Percentiles rank a stretch among this genome's conserved stretches.
These are phyloP conservation scores for Hephaestus fuliginosus DNA, from an alignment of 2,797 vertebrate genomes.

Conservation along the genomic window DNA sequence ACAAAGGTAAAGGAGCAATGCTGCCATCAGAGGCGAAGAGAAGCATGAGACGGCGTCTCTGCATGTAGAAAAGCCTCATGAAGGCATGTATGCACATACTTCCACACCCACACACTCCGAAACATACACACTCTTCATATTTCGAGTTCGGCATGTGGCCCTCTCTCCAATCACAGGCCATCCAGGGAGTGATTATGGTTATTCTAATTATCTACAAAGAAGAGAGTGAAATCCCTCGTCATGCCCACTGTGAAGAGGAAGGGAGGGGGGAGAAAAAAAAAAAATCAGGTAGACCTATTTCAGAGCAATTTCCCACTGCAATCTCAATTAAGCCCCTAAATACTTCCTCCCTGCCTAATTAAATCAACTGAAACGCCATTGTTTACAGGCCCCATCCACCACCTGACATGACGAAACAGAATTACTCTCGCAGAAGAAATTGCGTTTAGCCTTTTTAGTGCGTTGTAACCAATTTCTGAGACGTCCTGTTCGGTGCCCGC, in stretches of 20 bases:
- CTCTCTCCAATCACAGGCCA: constrained; percentile 81
- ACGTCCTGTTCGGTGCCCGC: constrained; percentile 56
- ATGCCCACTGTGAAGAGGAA: constrained; percentile 79
- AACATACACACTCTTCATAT: constrained; percentile 65
- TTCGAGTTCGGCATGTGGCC: constrained; percentile 63
- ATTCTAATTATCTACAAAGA: constrained; percentile 87
- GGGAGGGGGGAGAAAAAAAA: neutral
- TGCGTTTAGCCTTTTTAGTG: constrained; percentile 77
- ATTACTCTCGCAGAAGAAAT: constrained; percentile 82
- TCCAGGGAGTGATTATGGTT: constrained; percentile 83
- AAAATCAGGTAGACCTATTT: constrained; percentile 85
- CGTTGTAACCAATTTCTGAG: constrained; percentile 88
- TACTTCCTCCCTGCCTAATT: constrained; percentile 97
- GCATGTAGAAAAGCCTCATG: constrained; percentile 21
- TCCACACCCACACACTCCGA: constrained; percentile 30
- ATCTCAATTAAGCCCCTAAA: constrained; percentile 97
- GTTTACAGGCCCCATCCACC: constrained; percentile 88
- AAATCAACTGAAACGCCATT: constrained; percentile 95
- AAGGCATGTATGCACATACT: constrained; percentile 29
- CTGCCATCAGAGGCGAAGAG: constrained; percentile 55
- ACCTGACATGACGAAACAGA: constrained; percentile 81
- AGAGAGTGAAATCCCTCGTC: constrained; percentile 82
- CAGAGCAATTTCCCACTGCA: constrained; percentile 92
- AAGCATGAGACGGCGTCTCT: neutral
- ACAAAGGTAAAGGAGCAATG: constrained; percentile 34